phyloP scores from a whole-genome alignment of 2,113 vertebrate species.

The Grallaria varia region DNA sequence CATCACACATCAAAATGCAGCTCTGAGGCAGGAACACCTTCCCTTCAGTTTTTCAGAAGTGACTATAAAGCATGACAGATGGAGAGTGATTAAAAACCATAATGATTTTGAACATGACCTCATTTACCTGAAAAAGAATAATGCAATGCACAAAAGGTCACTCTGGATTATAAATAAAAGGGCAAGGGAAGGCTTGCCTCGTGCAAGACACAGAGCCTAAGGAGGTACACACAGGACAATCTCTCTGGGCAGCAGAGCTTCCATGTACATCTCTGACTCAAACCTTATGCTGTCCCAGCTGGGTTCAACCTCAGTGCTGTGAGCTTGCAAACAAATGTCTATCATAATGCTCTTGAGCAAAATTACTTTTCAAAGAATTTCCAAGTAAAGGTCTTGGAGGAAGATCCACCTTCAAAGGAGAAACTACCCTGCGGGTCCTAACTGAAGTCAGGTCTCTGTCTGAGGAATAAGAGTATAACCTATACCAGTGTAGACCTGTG shows the following conservation, averaged over 20 bases:
- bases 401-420: neutral
- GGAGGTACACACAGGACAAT: neutral
- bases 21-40: neutral
- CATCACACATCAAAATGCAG: neutral
- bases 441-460: neutral
- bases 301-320: neutral
- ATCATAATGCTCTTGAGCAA: neutral
- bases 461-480: neutral
- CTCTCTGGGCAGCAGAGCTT: neutral
- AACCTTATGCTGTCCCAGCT: neutral
- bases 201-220: neutral
- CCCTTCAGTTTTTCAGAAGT: neutral
- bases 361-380: neutral
- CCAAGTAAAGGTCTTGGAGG: neutral
- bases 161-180: neutral
- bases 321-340: neutral
- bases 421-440: neutral
- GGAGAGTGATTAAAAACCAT: slow-evolving; percentile 41
- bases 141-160: slow-evolving; percentile 6
- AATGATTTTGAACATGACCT: slow-evolving; percentile 11
- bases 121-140: slow-evolving; percentile 31
- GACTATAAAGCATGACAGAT: neutral
- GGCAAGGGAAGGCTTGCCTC: neutral
- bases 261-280: rapidly evolving
- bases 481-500: rapidly evolving